phyloP scores from a whole-genome alignment of 2,888 invertebrate species.

The Leuctra nigra region DNA sequence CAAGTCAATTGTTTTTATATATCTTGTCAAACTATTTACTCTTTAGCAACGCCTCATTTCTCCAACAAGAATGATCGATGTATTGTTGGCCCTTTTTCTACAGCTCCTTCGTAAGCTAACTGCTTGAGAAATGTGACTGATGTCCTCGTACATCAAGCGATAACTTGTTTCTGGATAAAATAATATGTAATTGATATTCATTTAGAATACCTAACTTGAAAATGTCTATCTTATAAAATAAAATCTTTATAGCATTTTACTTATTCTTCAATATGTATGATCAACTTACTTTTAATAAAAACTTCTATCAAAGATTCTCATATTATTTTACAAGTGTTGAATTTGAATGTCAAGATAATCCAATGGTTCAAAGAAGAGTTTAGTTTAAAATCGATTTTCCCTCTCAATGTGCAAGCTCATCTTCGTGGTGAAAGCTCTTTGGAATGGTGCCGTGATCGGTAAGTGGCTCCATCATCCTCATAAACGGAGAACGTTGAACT shows the following conservation, averaged over 20 bases:
- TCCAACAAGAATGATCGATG: not conserved
- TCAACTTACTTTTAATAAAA: constrained; percentile 27
- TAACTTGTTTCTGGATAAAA: too few species aligned
- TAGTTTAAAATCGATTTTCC: too few species aligned
- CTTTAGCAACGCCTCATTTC: not conserved
- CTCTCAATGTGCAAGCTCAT: too few species aligned
- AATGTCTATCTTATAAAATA: not conserved
- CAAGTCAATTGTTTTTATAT: constrained; percentile 13
- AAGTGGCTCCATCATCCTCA: too few species aligned
- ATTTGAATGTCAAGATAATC: too few species aligned
- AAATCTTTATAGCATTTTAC: constrained; percentile 13
- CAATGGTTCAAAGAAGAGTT: too few species aligned
- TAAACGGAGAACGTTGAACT: too few species aligned
- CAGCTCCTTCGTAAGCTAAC: not conserved
- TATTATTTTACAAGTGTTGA: not conserved
- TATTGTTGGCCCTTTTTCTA: not conserved
- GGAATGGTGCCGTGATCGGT: too few species aligned
- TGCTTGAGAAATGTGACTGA: too few species aligned
- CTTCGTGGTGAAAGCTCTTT: too few species aligned
- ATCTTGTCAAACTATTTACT: constrained; percentile 6
- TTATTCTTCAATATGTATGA: constrained; percentile 25
- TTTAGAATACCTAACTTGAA: not conserved
- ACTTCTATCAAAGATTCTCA: constrained; percentile 2
- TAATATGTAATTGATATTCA: too few species aligned
- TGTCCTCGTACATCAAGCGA: too few species aligned